Percentiles rank a stretch among this genome's conserved stretches.
Conservation (phyloP, 2,888 invertebrate species). For the Synergus itoensis region DNA sequence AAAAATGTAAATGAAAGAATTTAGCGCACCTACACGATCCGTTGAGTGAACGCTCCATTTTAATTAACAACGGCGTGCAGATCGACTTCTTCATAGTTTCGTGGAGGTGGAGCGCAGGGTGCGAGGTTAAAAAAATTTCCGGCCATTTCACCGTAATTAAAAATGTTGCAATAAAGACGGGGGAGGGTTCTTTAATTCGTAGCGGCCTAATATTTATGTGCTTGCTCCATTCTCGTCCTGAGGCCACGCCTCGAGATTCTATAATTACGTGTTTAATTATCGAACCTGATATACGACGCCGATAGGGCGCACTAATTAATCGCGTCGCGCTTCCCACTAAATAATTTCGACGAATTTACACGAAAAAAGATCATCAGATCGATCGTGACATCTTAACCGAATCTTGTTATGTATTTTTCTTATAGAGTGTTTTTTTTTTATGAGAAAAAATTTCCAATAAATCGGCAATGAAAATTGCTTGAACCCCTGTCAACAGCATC, state of each 20-base stretch:
- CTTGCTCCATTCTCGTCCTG: conserved; percentile 57
- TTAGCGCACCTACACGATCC: background rate
- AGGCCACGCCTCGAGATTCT: conserved; percentile 74
- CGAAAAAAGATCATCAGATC: background rate
- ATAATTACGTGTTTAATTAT: conserved; percentile 76
- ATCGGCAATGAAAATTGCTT: background rate
- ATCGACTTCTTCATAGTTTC: conserved; percentile 41
- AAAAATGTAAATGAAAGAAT: conserved; percentile 39
- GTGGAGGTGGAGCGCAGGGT: conserved; percentile 44
- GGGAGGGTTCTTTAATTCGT: conserved; percentile 67
- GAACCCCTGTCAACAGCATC: background rate
- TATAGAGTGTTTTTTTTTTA: too few relatives aligned
- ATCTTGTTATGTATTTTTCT: background rate
- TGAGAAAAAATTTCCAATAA: too few relatives aligned
- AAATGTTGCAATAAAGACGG: conserved; percentile 71
- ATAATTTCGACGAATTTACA: conserved; percentile 6
- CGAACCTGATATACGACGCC: conserved; percentile 71
- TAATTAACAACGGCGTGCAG: conserved; percentile 38
- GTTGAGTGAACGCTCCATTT: conserved; percentile 30
- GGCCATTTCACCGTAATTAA: conserved; percentile 73
- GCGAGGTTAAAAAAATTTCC: conserved; percentile 67
- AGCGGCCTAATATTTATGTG: conserved; percentile 65
- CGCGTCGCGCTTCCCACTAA: conserved; percentile 51
- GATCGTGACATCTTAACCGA: conserved; percentile 4
- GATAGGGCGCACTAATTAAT: conserved; percentile 70